These are phyloP conservation scores for Drosophila nigromelanica DNA, from an alignment of 1,140 invertebrate species.

Conservation along the genomic window DNA sequence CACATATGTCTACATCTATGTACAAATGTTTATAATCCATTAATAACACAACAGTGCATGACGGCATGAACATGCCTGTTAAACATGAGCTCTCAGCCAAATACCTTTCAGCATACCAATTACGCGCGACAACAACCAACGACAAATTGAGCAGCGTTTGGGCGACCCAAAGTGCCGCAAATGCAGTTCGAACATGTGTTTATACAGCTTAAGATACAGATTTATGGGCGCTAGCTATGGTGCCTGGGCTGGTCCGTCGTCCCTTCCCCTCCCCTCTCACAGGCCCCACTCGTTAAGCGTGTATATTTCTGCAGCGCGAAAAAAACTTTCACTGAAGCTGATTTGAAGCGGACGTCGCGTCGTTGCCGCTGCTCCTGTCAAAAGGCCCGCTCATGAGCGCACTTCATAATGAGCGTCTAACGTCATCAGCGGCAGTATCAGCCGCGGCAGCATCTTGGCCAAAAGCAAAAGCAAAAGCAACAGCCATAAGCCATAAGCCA, in stretches of 20 bases:
- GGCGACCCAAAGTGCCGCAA: conserved; percentile 56
- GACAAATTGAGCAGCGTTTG: conserved; percentile 57
- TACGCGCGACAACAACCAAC: conserved; percentile 43
- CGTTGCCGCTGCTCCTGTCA: conserved; percentile 65
- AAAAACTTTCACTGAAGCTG: conserved; percentile 76
- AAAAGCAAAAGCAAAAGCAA: conserved; percentile 7
- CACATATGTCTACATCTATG: background rate
- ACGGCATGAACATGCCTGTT: conserved; percentile 23
- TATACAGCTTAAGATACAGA: conserved; percentile 38
- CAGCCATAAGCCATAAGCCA: conserved; percentile 41
- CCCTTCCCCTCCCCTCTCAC: background rate
- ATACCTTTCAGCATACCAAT: conserved; percentile 70
- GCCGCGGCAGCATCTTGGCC: conserved; percentile 27
- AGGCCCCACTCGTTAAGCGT: background rate
- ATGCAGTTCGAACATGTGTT: conserved; percentile 52
- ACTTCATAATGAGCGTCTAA: conserved; percentile 71
- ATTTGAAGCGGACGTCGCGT: conserved; percentile 51
- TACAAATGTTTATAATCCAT: conserved; percentile 51
- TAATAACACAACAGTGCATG: conserved; percentile 50
- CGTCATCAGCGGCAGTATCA: conserved; percentile 61
- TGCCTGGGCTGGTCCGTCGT: background rate
- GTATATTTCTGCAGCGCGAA: conserved; percentile 12
- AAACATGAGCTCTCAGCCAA: conserved; percentile 45
- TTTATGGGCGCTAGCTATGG: conserved; percentile 7
- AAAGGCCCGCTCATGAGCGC: conserved; percentile 60